Conservation (phyloP, 2,888 invertebrate genomes). For the Stenurella melanura region DNA sequence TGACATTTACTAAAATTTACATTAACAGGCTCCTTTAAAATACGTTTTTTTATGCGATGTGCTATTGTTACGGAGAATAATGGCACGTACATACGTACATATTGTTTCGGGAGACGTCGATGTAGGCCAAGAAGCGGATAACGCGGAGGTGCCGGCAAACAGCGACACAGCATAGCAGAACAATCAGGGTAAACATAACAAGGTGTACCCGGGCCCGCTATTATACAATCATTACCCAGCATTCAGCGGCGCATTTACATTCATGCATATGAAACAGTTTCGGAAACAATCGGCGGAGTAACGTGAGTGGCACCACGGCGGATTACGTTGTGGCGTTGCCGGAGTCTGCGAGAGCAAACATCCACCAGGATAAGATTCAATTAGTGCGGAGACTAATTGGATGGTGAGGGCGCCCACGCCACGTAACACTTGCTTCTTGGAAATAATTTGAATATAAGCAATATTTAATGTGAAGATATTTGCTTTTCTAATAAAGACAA, state of each 20-base stretch:
- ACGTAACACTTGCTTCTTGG: constrained; percentile 56
- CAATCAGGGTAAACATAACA: constrained; percentile 54
- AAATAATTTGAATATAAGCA: constrained; percentile 72
- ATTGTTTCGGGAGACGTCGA: not conserved
- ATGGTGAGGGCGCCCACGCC: constrained; percentile 60
- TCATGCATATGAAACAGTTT: constrained; percentile 70
- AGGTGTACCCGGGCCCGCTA: constrained; percentile 56
- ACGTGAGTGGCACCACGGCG: constrained; percentile 36
- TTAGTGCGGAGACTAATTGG: constrained; percentile 70
- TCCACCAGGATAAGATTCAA: constrained; percentile 69
- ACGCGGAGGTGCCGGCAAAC: constrained; percentile 34
- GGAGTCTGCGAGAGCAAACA: constrained; percentile 59
- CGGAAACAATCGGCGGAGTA: constrained; percentile 62
- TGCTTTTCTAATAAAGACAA: constrained; percentile 69
- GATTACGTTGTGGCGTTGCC: constrained; percentile 37
- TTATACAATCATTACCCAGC: constrained; percentile 66
- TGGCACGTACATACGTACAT: too few relatives aligned
- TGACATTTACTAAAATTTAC: too few relatives aligned
- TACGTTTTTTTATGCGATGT: too few relatives aligned
- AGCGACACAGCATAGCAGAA: constrained; percentile 30
- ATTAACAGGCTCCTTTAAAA: too few relatives aligned
- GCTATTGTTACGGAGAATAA: too few relatives aligned
- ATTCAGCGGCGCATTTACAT: constrained; percentile 64
- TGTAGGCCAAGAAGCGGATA: constrained; percentile 7
- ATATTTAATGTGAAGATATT: constrained; percentile 71